Conservation (phyloP, 2,113 vertebrate species). For the Chlorodrepanis virens region DNA sequence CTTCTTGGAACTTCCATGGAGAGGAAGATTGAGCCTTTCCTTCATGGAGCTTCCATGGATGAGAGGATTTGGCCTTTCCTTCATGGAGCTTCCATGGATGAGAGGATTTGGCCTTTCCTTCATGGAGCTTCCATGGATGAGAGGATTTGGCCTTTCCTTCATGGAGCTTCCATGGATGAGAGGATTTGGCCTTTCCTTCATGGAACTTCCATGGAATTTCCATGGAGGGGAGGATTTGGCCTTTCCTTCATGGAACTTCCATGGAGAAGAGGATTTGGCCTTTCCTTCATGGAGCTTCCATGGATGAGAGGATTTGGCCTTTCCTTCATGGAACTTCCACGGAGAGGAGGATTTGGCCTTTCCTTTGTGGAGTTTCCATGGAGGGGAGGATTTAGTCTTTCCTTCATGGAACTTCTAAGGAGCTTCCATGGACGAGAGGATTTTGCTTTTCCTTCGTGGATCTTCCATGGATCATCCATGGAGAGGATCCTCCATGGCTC, state of each 20-base stretch:
- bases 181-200: not conserved
- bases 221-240: accelerated
- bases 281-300: not conserved
- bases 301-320: not conserved
- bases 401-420: too few species aligned
- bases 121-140: too few species aligned
- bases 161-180: not conserved
- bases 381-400: accelerated
- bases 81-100: too few species aligned
- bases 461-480: too few species aligned
- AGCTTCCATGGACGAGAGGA: accelerated
- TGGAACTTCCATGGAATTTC: not conserved
- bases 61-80: not conserved
- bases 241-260: not conserved
- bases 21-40: accelerated
- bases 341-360: accelerated
- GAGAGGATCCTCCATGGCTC: too few species aligned
- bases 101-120: not conserved
- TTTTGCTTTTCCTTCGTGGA: too few species aligned
- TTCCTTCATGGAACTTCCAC: not conserved
- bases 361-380: accelerated
- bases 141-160: too few species aligned
- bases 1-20: not conserved
- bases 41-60: not conserved
- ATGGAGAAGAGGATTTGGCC: not conserved